Evolutionary conservation across 2,888 invertebrate species (phyloP), one percentile per base, ranked within the genome.

Genomic region (Elmis aenea): DNA sequence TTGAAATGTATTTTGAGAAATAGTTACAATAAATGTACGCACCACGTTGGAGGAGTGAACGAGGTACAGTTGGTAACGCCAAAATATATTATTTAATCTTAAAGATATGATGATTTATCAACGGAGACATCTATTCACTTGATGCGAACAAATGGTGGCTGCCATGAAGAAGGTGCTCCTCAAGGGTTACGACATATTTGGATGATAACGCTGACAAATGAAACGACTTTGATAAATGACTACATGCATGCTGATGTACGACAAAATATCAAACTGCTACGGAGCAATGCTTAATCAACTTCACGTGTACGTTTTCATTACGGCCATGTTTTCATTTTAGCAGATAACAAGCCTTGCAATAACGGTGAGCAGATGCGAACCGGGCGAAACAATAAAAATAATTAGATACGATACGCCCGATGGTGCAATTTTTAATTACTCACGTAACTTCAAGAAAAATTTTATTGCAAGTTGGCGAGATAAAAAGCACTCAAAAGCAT

Each of bases 181-280:
- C 44, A 44, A 44, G 40, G 44, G 44, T 44, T 44, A 44, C 44
- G 44, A 44, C 37, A 44, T 44, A 44, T 37, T 44, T 38, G 41
- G 45, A 43, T 44, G 43, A 48, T 46, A 50, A 46, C 46, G 42
- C 48, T 52, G 52, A 52, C 52, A 52, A 52, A 52, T 52, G 50
- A 47, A 52, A 47, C 48, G 48, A 39, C 42, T 44, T 50, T 50
- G 52, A 52, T 46, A 50, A 52, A 52, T 52, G 48, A 41, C 38
- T 34, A 38, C 42, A 42, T 44, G 50, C 40, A 44, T 44, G 40
- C 40, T 44, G 40, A 44, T 44, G 44, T 38, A 40, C 37, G 44
- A 44, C 44, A 40, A 44, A 36, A 39, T 36, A 39, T 36, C 43
- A 29, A 38, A 41, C 29, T 41, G 37, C 30, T 38, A 42, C 30